Percentiles rank a stretch among this genome's conserved stretches.
phyloP scores from a whole-genome alignment of 2,888 invertebrate species.

The Nowickia ferox region DNA sequence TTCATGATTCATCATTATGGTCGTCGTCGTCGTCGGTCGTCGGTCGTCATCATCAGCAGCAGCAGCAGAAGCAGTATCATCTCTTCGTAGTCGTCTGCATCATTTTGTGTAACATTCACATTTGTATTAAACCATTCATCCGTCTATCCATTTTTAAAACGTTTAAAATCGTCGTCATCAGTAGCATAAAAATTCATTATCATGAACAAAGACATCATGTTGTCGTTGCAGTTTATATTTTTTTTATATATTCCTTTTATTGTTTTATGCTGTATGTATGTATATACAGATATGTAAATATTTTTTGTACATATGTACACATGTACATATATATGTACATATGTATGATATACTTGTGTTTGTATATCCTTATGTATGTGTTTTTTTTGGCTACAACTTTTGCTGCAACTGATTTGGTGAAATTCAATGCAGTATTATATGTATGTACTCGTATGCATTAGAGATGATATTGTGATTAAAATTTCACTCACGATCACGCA shows the following conservation, averaged over 20 bases:
- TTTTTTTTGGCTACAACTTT: slow-evolving; percentile 29
- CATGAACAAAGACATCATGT: slow-evolving; percentile 66
- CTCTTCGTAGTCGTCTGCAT: slow-evolving; percentile 45
- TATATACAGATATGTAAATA: neutral
- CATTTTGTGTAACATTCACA: slow-evolving; percentile 24
- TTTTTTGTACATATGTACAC: neutral
- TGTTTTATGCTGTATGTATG: slow-evolving; percentile 2
- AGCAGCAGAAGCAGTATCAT: neutral
- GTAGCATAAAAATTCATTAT: slow-evolving; percentile 65
- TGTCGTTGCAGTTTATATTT: slow-evolving; percentile 52
- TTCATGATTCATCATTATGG: slow-evolving; percentile 51
- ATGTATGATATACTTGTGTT: too few species aligned
- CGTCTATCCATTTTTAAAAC: slow-evolving; percentile 32
- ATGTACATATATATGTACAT: neutral
- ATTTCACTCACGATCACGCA: neutral
- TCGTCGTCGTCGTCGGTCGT: slow-evolving; percentile 31
- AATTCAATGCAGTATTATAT: slow-evolving; percentile 60
- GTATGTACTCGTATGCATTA: slow-evolving; percentile 9
- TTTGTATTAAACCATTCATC: slow-evolving; percentile 10
- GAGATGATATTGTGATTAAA: neutral
- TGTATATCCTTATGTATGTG: neutral
- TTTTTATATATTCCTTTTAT: slow-evolving; percentile 29
- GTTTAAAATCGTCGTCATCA: slow-evolving; percentile 53
- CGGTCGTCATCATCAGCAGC: slow-evolving; percentile 32
- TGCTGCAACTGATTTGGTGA: slow-evolving; percentile 61